Conservation (phyloP, 1,140 invertebrate species). For the Drosophila auraria region DNA sequence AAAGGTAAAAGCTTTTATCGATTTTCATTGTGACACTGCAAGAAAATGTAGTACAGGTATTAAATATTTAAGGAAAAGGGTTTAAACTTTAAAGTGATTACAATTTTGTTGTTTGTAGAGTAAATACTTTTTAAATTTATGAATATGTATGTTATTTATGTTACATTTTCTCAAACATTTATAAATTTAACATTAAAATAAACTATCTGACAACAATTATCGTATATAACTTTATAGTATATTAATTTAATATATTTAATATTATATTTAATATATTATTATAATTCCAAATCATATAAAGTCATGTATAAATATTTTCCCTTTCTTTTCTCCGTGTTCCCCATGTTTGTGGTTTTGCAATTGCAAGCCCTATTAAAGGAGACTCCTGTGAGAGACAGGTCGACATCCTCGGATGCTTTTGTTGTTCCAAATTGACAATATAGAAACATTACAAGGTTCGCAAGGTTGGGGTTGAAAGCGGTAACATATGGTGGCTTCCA, state of each 20-base stretch:
- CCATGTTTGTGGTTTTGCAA: slow-evolving; percentile 50
- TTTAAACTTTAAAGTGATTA: too few relatives aligned
- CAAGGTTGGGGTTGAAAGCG: slow-evolving; percentile 79
- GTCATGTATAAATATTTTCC: neutral
- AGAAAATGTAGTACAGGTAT: neutral
- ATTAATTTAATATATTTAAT: too few relatives aligned
- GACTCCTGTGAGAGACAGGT: slow-evolving; percentile 23
- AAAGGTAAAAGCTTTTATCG: slow-evolving; percentile 59
- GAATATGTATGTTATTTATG: too few relatives aligned
- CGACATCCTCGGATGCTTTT: slow-evolving; percentile 44
- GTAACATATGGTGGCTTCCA: slow-evolving; percentile 58
- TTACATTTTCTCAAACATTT: too few relatives aligned
- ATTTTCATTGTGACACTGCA: slow-evolving; percentile 40
- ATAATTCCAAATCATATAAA: neutral
- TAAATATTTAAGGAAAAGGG: neutral
- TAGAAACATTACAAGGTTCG: slow-evolving; percentile 49
- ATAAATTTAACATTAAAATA: too few relatives aligned
- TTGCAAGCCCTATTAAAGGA: slow-evolving; percentile 14
- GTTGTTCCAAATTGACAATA: slow-evolving; percentile 52
- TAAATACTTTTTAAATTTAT: too few relatives aligned
- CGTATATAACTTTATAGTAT: too few relatives aligned
- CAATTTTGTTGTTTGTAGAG: too few relatives aligned
- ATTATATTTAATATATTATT: neutral
- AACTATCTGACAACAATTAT: too few relatives aligned
- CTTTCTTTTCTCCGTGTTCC: slow-evolving; percentile 4